Evolutionary conservation across 2,797 vertebrate species (phyloP), one percentile per base, ranked within the genome.

Genomic region (Avahi laniger): DNA sequence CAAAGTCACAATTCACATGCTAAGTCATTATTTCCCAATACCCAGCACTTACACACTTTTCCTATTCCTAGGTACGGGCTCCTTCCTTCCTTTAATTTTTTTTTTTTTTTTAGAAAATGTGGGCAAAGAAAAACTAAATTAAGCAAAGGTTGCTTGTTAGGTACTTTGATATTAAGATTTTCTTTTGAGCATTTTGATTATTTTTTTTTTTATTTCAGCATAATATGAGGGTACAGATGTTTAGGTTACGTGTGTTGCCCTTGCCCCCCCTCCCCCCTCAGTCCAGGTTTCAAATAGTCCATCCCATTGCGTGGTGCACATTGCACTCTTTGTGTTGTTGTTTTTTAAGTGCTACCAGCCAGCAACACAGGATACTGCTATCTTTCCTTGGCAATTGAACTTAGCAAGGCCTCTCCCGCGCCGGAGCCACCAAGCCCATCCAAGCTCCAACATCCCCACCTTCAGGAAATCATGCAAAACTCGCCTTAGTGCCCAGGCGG

Each of bases 371-470:
- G 61, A 33, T 65, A 15, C 48, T 83, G 38, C 69, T 46, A 0
- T 65, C 54, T 86, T 92, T 70, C 57, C 59, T 73, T 92, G 75
- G 75, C 52, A 73, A 50, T 20, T 80, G 73, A 95, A 50, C 63
- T 46, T 30, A 50, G 30, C 14, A 65, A 89, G 80, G 72, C 35
- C 13, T 69, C 52, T 79, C 88, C 82, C 38, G 59, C 13, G 79
- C 65, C 7, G 1, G 15, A 76, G 79, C 30, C 48, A 38, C 14
- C 10, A 79, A 94, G 46, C 75, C 79, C 80, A 97, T 96, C 61
- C 80, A 86, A 97, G 89, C 48, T 97, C 97, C 97, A 97, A 98
- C 96, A 97, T 93, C 97, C 81, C 97, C 97, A 97, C 97, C 97
- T 98, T 97, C 97, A 98, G 97, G 97, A 97, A 94, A 95, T 92